phyloP scores from a whole-genome alignment of 2,113 vertebrate species.

The Zapus hudsonius region DNA sequence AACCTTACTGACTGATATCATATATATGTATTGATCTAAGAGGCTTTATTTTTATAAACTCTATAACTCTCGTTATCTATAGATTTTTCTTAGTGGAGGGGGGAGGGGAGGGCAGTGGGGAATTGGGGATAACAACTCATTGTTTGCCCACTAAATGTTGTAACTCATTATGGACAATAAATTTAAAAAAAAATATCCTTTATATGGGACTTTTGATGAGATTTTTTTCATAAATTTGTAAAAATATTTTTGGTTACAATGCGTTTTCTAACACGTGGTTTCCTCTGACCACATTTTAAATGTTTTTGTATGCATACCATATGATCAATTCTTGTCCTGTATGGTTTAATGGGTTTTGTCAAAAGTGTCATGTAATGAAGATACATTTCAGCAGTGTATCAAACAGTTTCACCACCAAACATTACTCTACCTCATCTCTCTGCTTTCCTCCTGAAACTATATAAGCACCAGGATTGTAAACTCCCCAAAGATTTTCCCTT shows the following conservation, averaged over 20 bases:
- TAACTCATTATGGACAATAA: too few relatives aligned
- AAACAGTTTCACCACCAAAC: rapidly evolving
- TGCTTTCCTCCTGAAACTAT: too few relatives aligned
- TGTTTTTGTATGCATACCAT: not conserved
- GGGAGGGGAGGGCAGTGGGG: too few relatives aligned
- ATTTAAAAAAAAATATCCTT: not conserved
- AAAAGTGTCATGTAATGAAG: not conserved
- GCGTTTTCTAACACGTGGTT: not conserved
- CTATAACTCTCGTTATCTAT: too few relatives aligned
- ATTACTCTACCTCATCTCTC: not conserved
- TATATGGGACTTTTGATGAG: too few relatives aligned
- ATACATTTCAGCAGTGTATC: not conserved
- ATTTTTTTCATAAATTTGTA: not conserved
- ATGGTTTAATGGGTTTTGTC: not conserved
- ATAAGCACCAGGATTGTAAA: too few relatives aligned
- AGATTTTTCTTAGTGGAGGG: too few relatives aligned
- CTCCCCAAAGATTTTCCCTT: not conserved
- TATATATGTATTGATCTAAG: too few relatives aligned
- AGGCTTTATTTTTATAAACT: too few relatives aligned
- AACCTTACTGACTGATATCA: too few relatives aligned
- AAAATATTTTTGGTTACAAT: not conserved
- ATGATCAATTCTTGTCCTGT: not conserved
- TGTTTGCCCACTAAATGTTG: too few relatives aligned
- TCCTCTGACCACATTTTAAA: not conserved
- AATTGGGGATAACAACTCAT: too few relatives aligned